phyloP scores from a whole-genome alignment of 2,888 invertebrate genomes.

The Callosobruchus maculatus region DNA sequence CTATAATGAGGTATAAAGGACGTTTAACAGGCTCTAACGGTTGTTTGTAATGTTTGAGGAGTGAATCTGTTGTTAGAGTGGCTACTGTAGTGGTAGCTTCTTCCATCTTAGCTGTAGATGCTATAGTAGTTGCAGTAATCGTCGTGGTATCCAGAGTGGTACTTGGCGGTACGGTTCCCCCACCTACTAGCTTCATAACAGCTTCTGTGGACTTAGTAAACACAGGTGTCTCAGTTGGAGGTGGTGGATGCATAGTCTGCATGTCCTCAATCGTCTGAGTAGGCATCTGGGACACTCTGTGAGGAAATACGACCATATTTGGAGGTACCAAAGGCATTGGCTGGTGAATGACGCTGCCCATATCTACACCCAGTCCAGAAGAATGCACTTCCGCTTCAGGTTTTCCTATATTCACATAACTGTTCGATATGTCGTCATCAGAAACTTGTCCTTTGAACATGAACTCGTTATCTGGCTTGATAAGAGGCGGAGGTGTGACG shows the following conservation, averaged over 20 bases:
- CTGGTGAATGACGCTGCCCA: slow-evolving; percentile 10
- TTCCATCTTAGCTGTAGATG: slow-evolving; percentile 33
- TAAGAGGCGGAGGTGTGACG: slow-evolving; percentile 34
- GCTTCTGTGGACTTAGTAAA: slow-evolving; percentile 27
- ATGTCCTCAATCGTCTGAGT: slow-evolving; percentile 50
- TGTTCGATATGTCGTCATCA: slow-evolving; percentile 45
- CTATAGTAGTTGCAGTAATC: slow-evolving; percentile 17
- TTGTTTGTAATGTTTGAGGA: slow-evolving; percentile 61
- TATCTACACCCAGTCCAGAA: slow-evolving; percentile 32
- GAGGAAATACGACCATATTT: slow-evolving; percentile 18
- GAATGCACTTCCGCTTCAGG: slow-evolving; percentile 48
- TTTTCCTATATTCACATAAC: slow-evolving; percentile 49
- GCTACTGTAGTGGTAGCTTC: slow-evolving; percentile 51
- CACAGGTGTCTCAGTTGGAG: slow-evolving; percentile 36
- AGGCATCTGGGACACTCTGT: slow-evolving; percentile 17
- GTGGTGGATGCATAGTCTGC: slow-evolving; percentile 62
- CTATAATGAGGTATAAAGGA: slow-evolving; percentile 74
- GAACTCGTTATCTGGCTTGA: slow-evolving; percentile 28
- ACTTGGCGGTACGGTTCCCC: slow-evolving; percentile 25
- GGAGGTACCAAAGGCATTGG: slow-evolving; percentile 11
- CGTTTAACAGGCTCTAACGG: slow-evolving; percentile 59
- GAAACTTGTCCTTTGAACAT: slow-evolving; percentile 48
- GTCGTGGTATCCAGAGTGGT: slow-evolving; percentile 9
- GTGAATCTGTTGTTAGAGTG: slow-evolving; percentile 58
- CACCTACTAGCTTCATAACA: slow-evolving; percentile 26